Conservation (phyloP, 2,797 vertebrate species). For the Micrastur ruficollis region DNA sequence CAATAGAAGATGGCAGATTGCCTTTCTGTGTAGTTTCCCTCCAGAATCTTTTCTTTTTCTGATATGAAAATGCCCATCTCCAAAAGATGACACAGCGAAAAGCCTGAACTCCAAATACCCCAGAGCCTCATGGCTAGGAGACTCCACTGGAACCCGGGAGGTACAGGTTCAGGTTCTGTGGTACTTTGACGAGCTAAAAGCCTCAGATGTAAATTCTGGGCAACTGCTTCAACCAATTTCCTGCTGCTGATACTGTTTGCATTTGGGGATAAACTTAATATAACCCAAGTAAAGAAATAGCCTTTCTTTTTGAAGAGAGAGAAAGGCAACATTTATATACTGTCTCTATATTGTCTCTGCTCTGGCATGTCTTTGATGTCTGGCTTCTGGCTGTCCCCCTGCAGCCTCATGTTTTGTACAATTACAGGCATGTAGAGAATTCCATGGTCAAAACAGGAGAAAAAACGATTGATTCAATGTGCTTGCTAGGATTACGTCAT, state of each 20-base stretch:
- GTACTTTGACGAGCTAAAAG: not conserved
- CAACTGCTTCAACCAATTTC: not conserved
- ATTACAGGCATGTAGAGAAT: not conserved
- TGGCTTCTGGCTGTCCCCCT: not conserved
- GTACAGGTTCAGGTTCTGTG: not conserved
- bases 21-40: not conserved
- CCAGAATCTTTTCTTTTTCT: not conserved
- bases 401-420: not conserved
- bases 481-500: not conserved
- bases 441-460: not conserved
- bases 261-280: not conserved
- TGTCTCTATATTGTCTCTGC: not conserved
- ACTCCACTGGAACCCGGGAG: not conserved
- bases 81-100: not conserved
- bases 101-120: not conserved
- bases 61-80: not conserved
- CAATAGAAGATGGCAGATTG: not conserved
- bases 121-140: not conserved
- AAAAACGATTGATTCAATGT: not conserved
- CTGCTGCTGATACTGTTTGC: not conserved
- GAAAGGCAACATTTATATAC: not conserved
- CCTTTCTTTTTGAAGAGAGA: not conserved
- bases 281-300: not conserved
- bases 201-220: fast-evolving
- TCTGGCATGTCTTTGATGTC: not conserved